phyloP scores from a whole-genome alignment of 2,113 vertebrate genomes.

The Notothenia coriiceps region DNA sequence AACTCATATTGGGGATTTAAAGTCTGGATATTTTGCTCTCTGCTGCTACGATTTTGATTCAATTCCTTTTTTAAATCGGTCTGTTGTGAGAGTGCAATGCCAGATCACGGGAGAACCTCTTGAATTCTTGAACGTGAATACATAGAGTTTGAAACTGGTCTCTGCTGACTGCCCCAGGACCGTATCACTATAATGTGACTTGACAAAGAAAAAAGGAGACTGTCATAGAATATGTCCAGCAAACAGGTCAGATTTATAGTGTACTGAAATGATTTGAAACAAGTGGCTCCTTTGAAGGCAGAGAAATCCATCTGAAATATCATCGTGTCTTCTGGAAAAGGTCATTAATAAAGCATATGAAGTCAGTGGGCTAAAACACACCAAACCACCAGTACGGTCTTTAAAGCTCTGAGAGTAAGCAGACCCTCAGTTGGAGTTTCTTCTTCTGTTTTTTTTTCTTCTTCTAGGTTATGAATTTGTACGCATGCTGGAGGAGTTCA shows the following conservation, averaged over 20 bases:
- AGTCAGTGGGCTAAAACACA: background rate
- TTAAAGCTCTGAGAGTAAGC: conserved; percentile 19
- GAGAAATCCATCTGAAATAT: background rate
- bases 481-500: conserved; percentile 65
- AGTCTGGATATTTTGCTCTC: background rate
- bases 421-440: conserved; percentile 16
- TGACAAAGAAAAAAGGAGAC: background rate
- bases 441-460: background rate
- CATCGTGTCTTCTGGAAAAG: background rate
- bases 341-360: conserved; percentile 4
- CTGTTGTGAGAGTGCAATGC: conserved; percentile 1
- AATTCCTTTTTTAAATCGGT: background rate
- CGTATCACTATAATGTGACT: background rate
- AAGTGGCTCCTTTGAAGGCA: background rate
- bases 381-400: conserved; percentile 35
- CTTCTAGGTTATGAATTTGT: conserved; percentile 7
- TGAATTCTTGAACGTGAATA: conserved; percentile 7
- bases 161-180: background rate
- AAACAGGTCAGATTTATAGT: background rate
- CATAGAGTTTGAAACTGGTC: conserved; percentile 17
- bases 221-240: background rate
- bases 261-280: background rate
- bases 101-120: conserved; percentile 13
- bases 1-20: background rate
- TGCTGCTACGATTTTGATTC: conserved; percentile 8